Base-by-base conservation (phyloP, 2,113 vertebrate genomes). In the Hippopotamus amphibius region DNA sequence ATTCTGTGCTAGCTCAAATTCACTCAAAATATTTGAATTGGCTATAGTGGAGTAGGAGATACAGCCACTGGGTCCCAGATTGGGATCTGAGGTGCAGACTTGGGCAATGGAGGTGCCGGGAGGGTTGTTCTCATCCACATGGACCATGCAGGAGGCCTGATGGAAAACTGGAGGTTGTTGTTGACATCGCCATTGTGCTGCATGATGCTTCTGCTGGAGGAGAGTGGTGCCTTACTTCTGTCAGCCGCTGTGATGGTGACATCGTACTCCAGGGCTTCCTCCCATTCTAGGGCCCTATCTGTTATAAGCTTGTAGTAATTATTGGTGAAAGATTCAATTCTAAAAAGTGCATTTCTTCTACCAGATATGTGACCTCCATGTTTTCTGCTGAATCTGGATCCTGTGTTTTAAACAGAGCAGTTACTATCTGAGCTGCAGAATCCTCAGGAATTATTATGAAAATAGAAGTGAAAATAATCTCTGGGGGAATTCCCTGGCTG, bases 291-390 rank as follows among this genome's bases (percentile, higher is more conserved):
- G 17, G 88, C 46, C 0, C 94, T 98, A 0, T 98, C 97, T 14
- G 98, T 98, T 41, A 99, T 88, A 81, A 99, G 88, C 1, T 98
- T 98, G 80, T 99, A 99, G 96, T 99, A 98, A 76, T 99, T 99
- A 87, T 98, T 98, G 82, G 99, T 98, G 5, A 98, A 98, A 24
- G 97, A 98, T 21, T 97, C n/a, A 4, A 98, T 97, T 93, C 95
- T 79, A 86, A 98, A 4, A 4, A 98, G 98, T 1, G 87, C 43
- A 59, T 97, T 97, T 57, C 48, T 30, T 97, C 33, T 55, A 98
- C 74, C 12, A 97, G 82, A 48, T 97, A 99, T 0, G 50, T 93
- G 33, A 98, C 93, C 65, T 98, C 97, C 0, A 97, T 97, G 28
- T 98, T 98, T 96, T 97, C 97, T 21, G 95, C 97, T 0, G 93